phyloP scores from a whole-genome alignment of 2,888 invertebrate species.

The Melolontha melolontha region DNA sequence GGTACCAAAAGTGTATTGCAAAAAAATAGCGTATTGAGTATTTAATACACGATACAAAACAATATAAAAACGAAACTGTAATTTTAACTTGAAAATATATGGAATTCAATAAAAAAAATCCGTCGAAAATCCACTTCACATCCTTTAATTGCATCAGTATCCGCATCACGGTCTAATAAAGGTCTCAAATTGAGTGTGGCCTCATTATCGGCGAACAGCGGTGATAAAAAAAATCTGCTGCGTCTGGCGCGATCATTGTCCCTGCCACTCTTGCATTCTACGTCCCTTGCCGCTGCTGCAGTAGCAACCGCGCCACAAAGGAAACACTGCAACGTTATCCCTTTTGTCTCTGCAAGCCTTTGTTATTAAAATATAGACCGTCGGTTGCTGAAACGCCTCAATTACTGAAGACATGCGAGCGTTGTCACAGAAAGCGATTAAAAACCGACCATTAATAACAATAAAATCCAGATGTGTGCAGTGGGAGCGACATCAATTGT shows the following conservation, averaged over 20 bases:
- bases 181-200: constrained; percentile 33
- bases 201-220: constrained; percentile 30
- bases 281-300: constrained; percentile 3
- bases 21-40: too few relatives aligned
- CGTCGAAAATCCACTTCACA: not conserved
- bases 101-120: constrained; percentile 5
- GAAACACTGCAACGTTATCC: constrained; percentile 26
- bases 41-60: too few relatives aligned
- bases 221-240: constrained; percentile 31
- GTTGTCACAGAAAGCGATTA: constrained; percentile 23
- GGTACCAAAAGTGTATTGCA: too few relatives aligned
- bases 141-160: constrained; percentile 27
- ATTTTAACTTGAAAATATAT: not conserved
- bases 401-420: constrained; percentile 28
- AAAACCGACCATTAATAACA: constrained; percentile 30
- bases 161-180: constrained; percentile 35
- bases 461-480: constrained; percentile 29
- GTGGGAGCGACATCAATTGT: constrained; percentile 44
- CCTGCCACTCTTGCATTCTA: constrained; percentile 17
- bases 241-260: constrained; percentile 35
- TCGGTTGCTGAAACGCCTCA: constrained; percentile 13
- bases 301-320: constrained; percentile 3
- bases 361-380: constrained; percentile 35
- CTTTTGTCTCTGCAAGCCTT: constrained; percentile 34
- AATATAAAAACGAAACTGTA: too few relatives aligned